Evolutionary conservation across 2,888 invertebrate species (phyloP).

Genomic region (Tachina fera): DNA sequence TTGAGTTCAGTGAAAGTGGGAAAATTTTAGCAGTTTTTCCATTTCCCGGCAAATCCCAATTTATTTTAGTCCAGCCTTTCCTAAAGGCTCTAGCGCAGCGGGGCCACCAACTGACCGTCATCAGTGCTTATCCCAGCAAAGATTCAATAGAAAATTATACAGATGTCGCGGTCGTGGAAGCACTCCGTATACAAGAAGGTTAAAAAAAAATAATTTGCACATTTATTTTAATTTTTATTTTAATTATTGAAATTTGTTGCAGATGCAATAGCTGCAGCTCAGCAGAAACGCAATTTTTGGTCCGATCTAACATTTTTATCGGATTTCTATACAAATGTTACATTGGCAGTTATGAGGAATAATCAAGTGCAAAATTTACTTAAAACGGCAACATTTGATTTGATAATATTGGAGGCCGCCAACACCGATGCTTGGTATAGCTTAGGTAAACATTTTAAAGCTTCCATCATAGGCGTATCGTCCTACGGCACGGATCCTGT

Average conservation of each 20-base stretch:
- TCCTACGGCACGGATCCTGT: slow-evolving; percentile 74
- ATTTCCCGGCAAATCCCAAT: slow-evolving; percentile 76
- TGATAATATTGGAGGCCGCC: slow-evolving; percentile 79
- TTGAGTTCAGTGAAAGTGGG: slow-evolving; percentile 44
- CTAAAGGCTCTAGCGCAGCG: slow-evolving; percentile 77
- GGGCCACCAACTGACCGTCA: slow-evolving; percentile 81
- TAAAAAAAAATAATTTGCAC: neutral
- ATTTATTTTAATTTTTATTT: neutral
- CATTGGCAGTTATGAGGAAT: slow-evolving; percentile 59
- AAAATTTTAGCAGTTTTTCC: slow-evolving; percentile 72
- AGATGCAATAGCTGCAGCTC: slow-evolving; percentile 75
- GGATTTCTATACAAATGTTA: slow-evolving; percentile 6
- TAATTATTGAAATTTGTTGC: neutral
- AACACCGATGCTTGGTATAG: slow-evolving; percentile 79
- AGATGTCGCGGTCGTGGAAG: slow-evolving; percentile 72
- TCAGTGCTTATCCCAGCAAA: slow-evolving; percentile 78
- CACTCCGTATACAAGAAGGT: slow-evolving; percentile 55
- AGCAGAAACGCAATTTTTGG: slow-evolving; percentile 74
- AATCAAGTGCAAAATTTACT: slow-evolving; percentile 73
- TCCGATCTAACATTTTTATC: slow-evolving; percentile 27
- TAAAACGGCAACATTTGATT: slow-evolving; percentile 78
- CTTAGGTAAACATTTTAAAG: slow-evolving; percentile 77
- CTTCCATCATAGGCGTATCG: slow-evolving; percentile 75
- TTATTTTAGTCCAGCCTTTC: slow-evolving; percentile 76
- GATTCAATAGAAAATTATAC: slow-evolving; percentile 75